A percentile compares a stretch with the other conserved stretches of the same genome.
Evolutionary conservation across 2,113 vertebrate species (phyloP).

Genomic region (Mesocricetus auratus): DNA sequence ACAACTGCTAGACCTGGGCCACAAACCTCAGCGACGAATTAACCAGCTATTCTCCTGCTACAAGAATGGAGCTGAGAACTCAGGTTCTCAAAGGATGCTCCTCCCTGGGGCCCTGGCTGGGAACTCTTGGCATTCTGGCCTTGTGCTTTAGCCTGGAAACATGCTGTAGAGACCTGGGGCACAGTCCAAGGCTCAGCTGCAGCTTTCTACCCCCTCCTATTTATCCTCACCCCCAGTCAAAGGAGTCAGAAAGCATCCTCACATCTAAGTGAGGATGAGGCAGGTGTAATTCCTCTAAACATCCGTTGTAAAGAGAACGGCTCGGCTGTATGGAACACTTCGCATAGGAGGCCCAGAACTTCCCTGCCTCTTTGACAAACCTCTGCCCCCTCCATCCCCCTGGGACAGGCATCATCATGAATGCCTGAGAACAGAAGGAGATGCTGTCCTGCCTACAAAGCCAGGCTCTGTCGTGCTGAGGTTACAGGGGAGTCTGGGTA

Average conservation of each 20-base stretch:
- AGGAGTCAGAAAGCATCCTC: background rate
- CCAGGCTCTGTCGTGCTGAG: background rate
- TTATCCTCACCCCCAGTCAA: background rate
- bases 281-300: accelerated
- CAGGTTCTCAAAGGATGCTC: background rate
- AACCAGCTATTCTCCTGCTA: constrained; percentile 21
- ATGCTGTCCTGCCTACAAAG: background rate
- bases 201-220: accelerated
- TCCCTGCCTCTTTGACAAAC: background rate
- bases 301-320: accelerated
- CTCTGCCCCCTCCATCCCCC: background rate
- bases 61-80: background rate
- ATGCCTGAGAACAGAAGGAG: background rate
- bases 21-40: constrained; percentile 61
- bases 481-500: background rate
- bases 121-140: background rate
- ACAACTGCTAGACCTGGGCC: background rate
- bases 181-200: background rate
- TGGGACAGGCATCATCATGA: background rate
- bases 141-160: background rate
- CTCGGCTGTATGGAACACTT: accelerated
- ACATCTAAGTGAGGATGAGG: background rate
- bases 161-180: background rate
- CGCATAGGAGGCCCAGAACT: background rate
- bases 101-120: background rate